These are phyloP conservation scores for Peromyscus nudipes DNA, from an alignment of 2,797 vertebrate genomes.

Conservation along the genomic window DNA sequence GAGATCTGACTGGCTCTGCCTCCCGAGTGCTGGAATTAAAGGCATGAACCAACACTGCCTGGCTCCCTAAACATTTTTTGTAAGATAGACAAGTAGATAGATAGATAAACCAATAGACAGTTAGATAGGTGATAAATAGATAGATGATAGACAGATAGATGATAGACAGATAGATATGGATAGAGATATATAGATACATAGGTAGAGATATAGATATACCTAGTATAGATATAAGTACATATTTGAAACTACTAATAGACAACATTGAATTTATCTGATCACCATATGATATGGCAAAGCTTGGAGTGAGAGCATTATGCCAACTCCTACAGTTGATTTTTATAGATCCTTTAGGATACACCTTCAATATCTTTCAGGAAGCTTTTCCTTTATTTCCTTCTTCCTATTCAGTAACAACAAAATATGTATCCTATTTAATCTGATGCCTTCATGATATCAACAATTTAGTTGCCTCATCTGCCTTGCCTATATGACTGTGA, in stretches of 20 bases:
- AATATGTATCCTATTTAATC: not conserved
- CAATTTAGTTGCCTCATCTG: not conserved
- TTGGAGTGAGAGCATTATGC: not conserved
- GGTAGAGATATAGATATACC: not conserved
- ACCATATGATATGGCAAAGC: not conserved
- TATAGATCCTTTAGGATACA: not conserved
- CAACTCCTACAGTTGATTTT: not conserved
- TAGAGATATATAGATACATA: not conserved
- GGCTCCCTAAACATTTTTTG: not conserved
- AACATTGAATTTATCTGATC: not conserved
- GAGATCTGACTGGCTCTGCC: no score
- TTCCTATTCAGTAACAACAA: not conserved
- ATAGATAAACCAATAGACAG: not conserved
- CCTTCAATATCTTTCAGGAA: not conserved
- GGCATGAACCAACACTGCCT: no score
- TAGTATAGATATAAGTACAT: not conserved
- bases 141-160: not conserved
- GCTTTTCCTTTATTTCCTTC: not conserved
- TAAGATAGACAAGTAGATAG: not conserved
- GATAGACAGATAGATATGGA: not conserved
- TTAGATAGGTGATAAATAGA: not conserved
- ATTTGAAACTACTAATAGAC: not conserved
- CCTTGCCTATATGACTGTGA: not conserved
- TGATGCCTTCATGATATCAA: not conserved
- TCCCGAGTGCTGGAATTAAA: no score